Base-by-base conservation (phyloP, 2,888 invertebrate species). In the Leucophora obtusa region DNA sequence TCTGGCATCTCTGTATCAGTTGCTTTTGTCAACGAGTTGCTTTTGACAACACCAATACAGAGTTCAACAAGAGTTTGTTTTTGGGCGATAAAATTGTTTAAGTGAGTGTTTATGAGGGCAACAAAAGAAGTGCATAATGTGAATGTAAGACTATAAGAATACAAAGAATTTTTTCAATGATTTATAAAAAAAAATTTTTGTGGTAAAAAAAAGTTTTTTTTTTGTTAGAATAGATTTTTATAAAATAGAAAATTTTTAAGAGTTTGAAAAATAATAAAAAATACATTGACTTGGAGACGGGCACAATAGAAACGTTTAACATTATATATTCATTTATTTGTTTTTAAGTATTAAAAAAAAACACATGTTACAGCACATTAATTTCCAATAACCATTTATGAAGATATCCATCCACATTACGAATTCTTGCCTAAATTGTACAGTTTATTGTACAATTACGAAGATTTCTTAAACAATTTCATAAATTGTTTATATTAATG, bases 61-160 rank as follows among this genome's bases (percentile, higher is more conserved):
- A 66, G 66, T 66, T 66, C 54, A 56, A 43, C 43, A 35, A 70
- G 65, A 70, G 65, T 70, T 14, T 74, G 73, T 35, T 68, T 74
- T 66, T 21, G 65, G 74, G 70, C 69, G 74, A 79, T 79, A 74
- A 79, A 74, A 70, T 56, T 79, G 33, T 79, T 56, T 60, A 70
- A 74, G 79, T 70, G 60, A 74, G 59, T 74, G 60, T 71, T 74
- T 71, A 79, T 74, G 70, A 71, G 70, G 66, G 66, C 54, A 60
- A 73, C 62, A 21, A 69, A 43, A 38, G 50, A 11, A 56, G 50
- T 59, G 24, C 43, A 70, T 70, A 56, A 70, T 58, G 18, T 15
- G 24, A 21, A 24, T 72, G 38, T 47, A 53, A 51, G 21, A 66
- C 35, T 50, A 51, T 17, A 73, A 24, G 51, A 59, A 33, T 51